These are phyloP conservation scores for Chiloscyllium punctatum DNA, from an alignment of 2,797 vertebrate genomes.

Conservation along the genomic window DNA sequence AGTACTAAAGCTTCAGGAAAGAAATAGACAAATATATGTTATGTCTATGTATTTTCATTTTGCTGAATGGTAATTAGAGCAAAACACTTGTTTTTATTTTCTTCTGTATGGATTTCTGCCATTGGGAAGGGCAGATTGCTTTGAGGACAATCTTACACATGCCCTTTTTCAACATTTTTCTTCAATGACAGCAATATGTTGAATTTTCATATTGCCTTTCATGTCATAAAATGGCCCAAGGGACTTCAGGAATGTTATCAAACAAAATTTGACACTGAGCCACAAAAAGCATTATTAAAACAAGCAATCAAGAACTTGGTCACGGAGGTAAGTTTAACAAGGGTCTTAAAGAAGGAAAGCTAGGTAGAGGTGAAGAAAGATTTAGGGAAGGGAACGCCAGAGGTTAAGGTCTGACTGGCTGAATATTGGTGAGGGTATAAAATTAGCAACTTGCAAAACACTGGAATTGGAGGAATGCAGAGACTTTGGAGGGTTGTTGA, in stretches of 20 bases:
- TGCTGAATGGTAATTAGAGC: neutral
- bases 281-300: neutral
- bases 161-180: neutral
- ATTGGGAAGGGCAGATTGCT: neutral
- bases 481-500: neutral
- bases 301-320: neutral
- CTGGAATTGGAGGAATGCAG: neutral
- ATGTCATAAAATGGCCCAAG: neutral
- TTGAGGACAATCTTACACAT: neutral
- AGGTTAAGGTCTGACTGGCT: neutral
- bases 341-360: neutral
- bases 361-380: neutral
- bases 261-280: neutral
- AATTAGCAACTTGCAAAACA: neutral
- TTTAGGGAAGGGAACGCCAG: neutral
- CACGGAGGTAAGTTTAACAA: neutral
- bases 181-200: neutral
- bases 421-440: neutral
- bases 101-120: neutral
- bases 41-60: neutral
- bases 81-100: no score
- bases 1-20: neutral
- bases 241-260: neutral
- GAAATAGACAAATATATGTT: no score
- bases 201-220: neutral